Evolutionary conservation across 2,797 vertebrate genomes (phyloP).

Genomic region (Anguilla megastoma): DNA sequence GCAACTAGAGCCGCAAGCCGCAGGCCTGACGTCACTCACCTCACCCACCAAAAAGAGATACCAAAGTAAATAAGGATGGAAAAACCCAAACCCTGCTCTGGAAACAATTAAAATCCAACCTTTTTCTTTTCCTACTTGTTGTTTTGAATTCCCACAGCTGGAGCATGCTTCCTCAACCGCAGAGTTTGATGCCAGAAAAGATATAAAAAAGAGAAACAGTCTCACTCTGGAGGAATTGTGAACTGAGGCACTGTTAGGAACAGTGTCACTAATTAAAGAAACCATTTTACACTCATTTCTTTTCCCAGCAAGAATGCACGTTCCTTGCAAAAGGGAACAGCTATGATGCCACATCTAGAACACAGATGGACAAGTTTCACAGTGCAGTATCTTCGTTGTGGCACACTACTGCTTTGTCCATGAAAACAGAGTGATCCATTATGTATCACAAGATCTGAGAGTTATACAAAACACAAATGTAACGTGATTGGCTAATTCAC

Average conservation of each 20-base stretch:
- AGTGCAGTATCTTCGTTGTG: not conserved
- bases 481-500: not conserved
- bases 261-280: not conserved
- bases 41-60: not conserved
- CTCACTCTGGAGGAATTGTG: not conserved
- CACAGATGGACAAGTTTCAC: not conserved
- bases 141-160: slow-evolving; percentile 5
- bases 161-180: slow-evolving; percentile 7
- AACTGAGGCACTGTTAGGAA: not conserved
- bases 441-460: not conserved
- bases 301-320: not conserved
- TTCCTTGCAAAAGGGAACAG: not conserved
- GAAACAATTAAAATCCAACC: slow-evolving; percentile 16
- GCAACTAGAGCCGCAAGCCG: slow-evolving; percentile 3
- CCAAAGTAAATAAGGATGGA: slow-evolving; percentile 4
- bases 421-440: not conserved
- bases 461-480: not conserved
- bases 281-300: not conserved
- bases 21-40: not conserved
- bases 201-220: not conserved
- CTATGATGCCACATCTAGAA: not conserved
- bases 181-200: not conserved
- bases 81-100: slow-evolving; percentile 17
- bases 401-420: not conserved
- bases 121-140: not conserved